Conservation (phyloP, 2,113 vertebrate genomes). For the Pangasianodon gigas region DNA sequence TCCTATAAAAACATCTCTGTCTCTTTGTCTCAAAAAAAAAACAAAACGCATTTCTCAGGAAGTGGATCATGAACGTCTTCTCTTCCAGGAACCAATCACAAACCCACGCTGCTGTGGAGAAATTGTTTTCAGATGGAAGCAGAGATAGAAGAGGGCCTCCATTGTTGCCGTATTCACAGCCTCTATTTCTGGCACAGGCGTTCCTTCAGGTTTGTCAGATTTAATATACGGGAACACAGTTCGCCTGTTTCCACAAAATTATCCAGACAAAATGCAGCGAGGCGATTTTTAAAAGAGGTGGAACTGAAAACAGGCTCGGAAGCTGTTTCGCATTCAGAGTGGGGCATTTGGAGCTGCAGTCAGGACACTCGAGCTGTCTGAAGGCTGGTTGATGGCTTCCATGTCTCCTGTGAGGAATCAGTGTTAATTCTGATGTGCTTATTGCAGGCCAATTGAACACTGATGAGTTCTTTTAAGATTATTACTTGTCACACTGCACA, state of each 20-base stretch:
- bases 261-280: constrained; percentile 15
- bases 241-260: constrained; percentile 10
- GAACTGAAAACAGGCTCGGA: constrained; percentile 36
- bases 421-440: background rate
- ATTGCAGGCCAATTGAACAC: background rate
- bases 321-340: background rate
- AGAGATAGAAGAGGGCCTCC: constrained; percentile 21
- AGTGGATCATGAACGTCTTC: background rate
- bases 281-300: background rate
- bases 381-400: background rate
- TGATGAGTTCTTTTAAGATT: background rate
- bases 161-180: constrained; percentile 19
- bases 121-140: constrained; percentile 51
- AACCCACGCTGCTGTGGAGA: constrained; percentile 4
- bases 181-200: background rate
- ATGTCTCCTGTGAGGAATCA: constrained; percentile 12
- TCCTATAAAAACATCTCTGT: background rate
- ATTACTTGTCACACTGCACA: background rate
- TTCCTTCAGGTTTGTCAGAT: constrained; percentile 31
- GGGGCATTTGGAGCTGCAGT: background rate
- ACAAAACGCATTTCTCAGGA: constrained; percentile 9
- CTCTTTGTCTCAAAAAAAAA: background rate
- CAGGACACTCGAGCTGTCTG: background rate
- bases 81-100: constrained; percentile 34
- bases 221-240: constrained; percentile 30